These are phyloP conservation scores for Microctenopoma steveboyesi DNA, from an alignment of 2,797 vertebrate genomes.

Conservation along the genomic window DNA sequence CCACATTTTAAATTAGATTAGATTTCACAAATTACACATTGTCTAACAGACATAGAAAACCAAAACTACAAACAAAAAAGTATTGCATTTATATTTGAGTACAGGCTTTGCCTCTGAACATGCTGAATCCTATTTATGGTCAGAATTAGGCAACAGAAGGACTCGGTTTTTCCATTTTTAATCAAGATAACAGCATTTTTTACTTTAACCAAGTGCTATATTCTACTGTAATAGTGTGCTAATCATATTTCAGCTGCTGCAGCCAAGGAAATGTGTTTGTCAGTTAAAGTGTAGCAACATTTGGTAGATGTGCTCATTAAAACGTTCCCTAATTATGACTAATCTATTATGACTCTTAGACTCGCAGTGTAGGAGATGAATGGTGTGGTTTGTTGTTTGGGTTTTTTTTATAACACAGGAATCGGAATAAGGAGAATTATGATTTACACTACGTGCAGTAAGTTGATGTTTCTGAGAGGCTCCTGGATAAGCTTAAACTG, in stretches of 20 bases:
- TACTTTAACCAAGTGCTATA: neutral
- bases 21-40: neutral
- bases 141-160: no score
- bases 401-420: neutral
- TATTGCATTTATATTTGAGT: neutral
- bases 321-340: neutral
- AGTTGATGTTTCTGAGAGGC: neutral
- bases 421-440: neutral
- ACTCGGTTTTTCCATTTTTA: neutral
- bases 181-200: neutral
- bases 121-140: no score
- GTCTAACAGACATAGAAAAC: neutral
- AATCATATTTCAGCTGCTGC: neutral
- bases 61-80: neutral
- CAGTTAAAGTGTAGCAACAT: neutral
- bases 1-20: no score
- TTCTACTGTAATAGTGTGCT: no score
- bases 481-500: constrained; percentile 17
- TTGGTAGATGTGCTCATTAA: neutral
- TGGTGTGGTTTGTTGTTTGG: no score
- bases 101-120: neutral
- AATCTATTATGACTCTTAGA: no score
- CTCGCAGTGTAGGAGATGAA: no score
- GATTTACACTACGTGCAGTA: constrained; percentile 7
- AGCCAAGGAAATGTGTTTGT: neutral